These are phyloP conservation scores for Heterodera schachtii DNA, from an alignment of 1,140 invertebrate genomes.

Conservation along the genomic window DNA sequence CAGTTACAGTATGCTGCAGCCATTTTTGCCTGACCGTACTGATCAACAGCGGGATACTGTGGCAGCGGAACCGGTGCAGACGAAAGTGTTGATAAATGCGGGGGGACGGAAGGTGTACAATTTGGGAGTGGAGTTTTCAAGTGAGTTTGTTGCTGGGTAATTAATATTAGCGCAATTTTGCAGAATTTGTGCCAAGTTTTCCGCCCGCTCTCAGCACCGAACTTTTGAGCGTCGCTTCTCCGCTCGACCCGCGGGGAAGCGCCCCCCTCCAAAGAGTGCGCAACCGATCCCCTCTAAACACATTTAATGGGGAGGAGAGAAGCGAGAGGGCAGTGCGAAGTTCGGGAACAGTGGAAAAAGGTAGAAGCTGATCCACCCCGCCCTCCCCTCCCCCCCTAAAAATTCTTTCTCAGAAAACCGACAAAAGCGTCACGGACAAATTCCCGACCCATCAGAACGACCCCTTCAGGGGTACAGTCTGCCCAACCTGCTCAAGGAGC, in stretches of 20 bases:
- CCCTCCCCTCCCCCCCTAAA: not conserved
- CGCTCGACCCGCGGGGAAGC: not conserved
- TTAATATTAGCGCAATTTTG: too few species aligned
- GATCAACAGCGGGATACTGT: not conserved
- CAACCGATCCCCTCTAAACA: slow-evolving; percentile 26
- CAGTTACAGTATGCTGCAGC: slow-evolving; percentile 16
- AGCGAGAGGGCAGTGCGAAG: not conserved
- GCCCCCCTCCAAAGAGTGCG: slow-evolving; percentile 23
- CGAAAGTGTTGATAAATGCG: slow-evolving; percentile 39
- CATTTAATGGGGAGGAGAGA: slow-evolving; percentile 1
- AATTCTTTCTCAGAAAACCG: not conserved
- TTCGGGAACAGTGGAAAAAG: slow-evolving; percentile 1
- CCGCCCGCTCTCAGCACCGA: slow-evolving; percentile 31
- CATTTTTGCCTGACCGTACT: not conserved
- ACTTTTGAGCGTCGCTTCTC: slow-evolving; percentile 14
- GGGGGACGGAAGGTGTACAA: slow-evolving; percentile 40
- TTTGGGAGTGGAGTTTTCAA: slow-evolving; percentile 47
- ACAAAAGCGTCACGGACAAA: not conserved
- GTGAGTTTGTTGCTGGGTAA: slow-evolving; percentile 27
- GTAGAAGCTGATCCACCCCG: not conserved
- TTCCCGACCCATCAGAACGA: not conserved
- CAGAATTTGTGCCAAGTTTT: slow-evolving; percentile 40
- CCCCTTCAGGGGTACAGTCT: slow-evolving; percentile 39
- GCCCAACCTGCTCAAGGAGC: slow-evolving; percentile 39
- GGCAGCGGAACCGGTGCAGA: slow-evolving; percentile 14